Evolutionary conservation across 1,140 invertebrate genomes (phyloP), one percentile per base, ranked within the genome.

Genomic region (Trichonephila inaurata): DNA sequence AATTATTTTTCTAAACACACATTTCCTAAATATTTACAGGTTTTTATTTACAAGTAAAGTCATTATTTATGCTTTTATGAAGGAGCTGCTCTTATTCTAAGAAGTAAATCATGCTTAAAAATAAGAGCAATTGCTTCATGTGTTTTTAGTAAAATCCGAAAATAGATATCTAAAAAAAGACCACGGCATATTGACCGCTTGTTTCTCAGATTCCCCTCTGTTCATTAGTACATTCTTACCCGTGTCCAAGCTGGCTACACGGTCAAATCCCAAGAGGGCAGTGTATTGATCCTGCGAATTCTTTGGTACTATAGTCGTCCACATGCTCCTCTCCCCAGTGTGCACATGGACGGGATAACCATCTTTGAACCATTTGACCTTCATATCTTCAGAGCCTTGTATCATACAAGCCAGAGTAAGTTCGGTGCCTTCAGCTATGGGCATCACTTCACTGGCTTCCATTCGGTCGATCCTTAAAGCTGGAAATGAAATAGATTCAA

Each of bases 291-390:
- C 92, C 51, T 88, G 69, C 0, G 94, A 94, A 28, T 94, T 95
- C 24, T 94, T 94, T 14, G 94, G 94, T 0, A 95, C 82, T 5
- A 92, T 77, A 0, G 83, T 83, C 14, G 91, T 93, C 94, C 94
- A 95, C 60, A 94, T 94, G 33, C 91, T 94, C 21, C 92, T 21
- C 18, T 94, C 60, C 2, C 88, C 91, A 18, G 72, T 92, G 16
- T 94, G 62, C 16, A 90, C 62, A 24, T 93, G 91, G 1, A 95
- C 64, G n/a, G 94, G 92, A 61, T 62, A 40, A 8, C 92, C 90
- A 58, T 95, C 94, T 90, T 93, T 94, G 21, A 94, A 93, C 94
- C 94, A 95, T 16, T 85, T 51, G 16, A 95, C 94, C 61, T 92
- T 61, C 77, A 94, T 64, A 10, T 69, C 60, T 7, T 83, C 87